Base-by-base conservation (phyloP, 2,888 invertebrate species). In the Cryptocephalus moraei region DNA sequence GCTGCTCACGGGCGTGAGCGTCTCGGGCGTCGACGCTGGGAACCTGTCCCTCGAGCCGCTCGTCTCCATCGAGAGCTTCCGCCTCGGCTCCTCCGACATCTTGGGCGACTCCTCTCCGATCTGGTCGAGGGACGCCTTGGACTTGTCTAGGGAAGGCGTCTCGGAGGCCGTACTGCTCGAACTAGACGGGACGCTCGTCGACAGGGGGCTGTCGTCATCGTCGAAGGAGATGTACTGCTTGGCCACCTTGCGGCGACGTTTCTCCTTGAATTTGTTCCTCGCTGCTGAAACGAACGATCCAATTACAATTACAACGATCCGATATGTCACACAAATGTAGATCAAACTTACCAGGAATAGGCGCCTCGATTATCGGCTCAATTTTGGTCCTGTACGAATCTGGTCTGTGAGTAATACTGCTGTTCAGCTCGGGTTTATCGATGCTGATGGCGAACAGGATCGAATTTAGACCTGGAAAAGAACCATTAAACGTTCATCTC, bases 371-470 rank as follows among this genome's bases (percentile, higher is more conserved):
- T 39, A 89, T 79, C 45, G 84, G 86, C 65, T 88, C 69, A 32
- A 55, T 54, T 51, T 61, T 63, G 80, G 43, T 75, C 68, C 60
- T 73, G 57, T 55, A 66, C 62, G 53, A 62, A 64, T 68, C 72
- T 73, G 67, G 55, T 64, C 69, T 60, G 10, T 34, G 33, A 61
- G 67, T 63, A 70, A 75, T 50, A 53, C 65, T 67, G 72, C 74
- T 68, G 78, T 86, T 88, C 47, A 91, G 75, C 65, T 90, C 88
- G 32, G 82, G 76, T 69, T 88, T 88, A 73, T 95, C 93, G 50
- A 94, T 87, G 62, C 83, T 86, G 65, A 95, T 81, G 14, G 96
- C 95, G 74, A 96, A 96, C 55, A 95, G 75, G 63, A 95, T 86
- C 45, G 91, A 84, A 55, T 85, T 86, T 65, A 96, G 77, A 55